Evolutionary conservation across 2,888 invertebrate species (phyloP).

Genomic region (Amphipoea lucens): DNA sequence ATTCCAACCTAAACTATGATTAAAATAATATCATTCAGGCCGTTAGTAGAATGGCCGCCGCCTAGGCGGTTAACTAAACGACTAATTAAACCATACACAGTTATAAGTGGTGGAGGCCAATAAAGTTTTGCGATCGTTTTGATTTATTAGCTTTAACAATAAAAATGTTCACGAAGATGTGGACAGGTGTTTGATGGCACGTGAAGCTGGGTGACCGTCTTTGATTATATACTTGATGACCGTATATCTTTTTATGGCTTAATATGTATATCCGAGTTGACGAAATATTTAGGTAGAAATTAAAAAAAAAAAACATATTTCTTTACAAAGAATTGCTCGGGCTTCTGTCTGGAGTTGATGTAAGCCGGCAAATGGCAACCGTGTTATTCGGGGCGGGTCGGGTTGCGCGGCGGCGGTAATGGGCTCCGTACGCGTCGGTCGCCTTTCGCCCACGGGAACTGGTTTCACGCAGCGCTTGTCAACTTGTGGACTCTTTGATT

Average conservation of each 20-base stretch:
- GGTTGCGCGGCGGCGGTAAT: conserved; percentile 64
- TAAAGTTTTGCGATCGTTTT: conserved; percentile 47
- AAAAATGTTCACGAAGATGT: conserved; percentile 43
- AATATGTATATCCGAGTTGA: conserved; percentile 12
- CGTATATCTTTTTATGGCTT: conserved; percentile 14
- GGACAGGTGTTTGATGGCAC: conserved; percentile 34
- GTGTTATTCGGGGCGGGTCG: conserved; percentile 66
- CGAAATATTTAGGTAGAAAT: not conserved
- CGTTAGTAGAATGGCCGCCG: too few relatives aligned
- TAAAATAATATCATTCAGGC: too few relatives aligned
- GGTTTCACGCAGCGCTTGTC: conserved; percentile 75
- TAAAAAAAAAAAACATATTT: conserved; percentile 6
- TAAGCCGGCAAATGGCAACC: conserved; percentile 64
- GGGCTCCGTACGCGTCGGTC: conserved; percentile 69
- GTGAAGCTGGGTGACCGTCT: conserved; percentile 18
- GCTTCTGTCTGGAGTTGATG: conserved; percentile 54
- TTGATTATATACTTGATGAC: too few relatives aligned
- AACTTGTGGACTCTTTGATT: conserved; percentile 66
- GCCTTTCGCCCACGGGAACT: conserved; percentile 82
- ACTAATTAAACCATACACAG: not conserved
- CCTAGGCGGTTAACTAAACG: too few relatives aligned
- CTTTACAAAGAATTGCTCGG: conserved; percentile 36
- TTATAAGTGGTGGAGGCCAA: not conserved
- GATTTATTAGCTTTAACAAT: conserved; percentile 47
- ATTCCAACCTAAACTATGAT: too few relatives aligned